Evolutionary conservation across 2,888 invertebrate genomes (phyloP).

Genomic region (Volucella zonaria): DNA sequence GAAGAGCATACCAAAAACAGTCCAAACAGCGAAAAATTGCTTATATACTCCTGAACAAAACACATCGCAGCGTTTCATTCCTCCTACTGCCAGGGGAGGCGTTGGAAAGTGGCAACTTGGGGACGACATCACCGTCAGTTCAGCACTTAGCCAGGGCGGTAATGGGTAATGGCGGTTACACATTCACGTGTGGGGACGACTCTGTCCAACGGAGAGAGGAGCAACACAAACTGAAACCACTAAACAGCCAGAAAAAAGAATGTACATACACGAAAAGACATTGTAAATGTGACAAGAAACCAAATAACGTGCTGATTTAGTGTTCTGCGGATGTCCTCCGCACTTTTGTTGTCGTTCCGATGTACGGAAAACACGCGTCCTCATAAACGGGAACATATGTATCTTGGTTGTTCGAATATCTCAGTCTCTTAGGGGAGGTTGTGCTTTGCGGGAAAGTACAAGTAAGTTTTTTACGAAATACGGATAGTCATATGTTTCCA

Average conservation of each 20-base stretch:
- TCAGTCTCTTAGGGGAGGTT: slow-evolving; percentile 65
- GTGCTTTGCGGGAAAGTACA: slow-evolving; percentile 20
- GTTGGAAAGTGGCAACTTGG: slow-evolving; percentile 46
- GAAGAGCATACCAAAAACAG: slow-evolving; percentile 50
- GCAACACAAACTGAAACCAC: slow-evolving; percentile 57
- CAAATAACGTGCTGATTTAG: slow-evolving; percentile 76
- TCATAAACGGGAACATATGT: slow-evolving; percentile 75
- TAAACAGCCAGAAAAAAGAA: slow-evolving; percentile 71
- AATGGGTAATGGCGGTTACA: slow-evolving; percentile 71
- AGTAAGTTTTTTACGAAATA: slow-evolving; percentile 40
- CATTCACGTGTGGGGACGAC: slow-evolving; percentile 59
- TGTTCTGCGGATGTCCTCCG: slow-evolving; percentile 74
- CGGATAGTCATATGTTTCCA: slow-evolving; percentile 7
- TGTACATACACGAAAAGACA: slow-evolving; percentile 73
- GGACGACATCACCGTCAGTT: slow-evolving; percentile 50
- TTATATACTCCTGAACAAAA: slow-evolving; percentile 51
- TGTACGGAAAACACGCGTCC: slow-evolving; percentile 74
- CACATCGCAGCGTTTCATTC: slow-evolving; percentile 28
- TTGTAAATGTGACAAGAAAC: slow-evolving; percentile 76
- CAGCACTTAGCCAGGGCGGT: slow-evolving; percentile 66
- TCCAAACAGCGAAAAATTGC: slow-evolving; percentile 34
- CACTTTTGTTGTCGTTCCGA: slow-evolving; percentile 72
- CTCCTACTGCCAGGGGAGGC: slow-evolving; percentile 14
- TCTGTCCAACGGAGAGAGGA: slow-evolving; percentile 58
- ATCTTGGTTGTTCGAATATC: slow-evolving; percentile 72